These are phyloP conservation scores for Hippocampus barbouri DNA, from an alignment of 2,113 vertebrate genomes.

Conservation along the genomic window DNA sequence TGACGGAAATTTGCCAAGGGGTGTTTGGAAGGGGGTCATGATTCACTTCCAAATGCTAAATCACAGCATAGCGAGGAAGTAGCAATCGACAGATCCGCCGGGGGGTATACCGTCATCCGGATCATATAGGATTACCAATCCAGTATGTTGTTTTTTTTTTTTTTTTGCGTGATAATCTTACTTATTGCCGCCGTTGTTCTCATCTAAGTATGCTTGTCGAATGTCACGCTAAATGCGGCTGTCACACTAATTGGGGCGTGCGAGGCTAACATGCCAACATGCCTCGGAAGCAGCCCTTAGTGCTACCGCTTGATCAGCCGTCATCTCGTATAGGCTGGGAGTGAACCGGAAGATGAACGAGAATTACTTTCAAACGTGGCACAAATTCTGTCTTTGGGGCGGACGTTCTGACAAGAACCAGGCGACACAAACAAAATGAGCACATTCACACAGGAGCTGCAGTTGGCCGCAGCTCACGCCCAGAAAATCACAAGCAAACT, in stretches of 20 bases:
- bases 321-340: conserved; percentile 19
- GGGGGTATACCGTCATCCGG: conserved; percentile 21
- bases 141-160: conserved; percentile 8
- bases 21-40: not conserved
- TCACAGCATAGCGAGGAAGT: conserved; percentile 13
- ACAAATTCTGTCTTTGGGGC: too few species aligned
- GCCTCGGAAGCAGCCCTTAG: conserved; percentile 4
- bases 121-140: conserved; percentile 41
- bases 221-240: conserved; percentile 40
- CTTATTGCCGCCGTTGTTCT: conserved; percentile 43
- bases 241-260: conserved; percentile 34
- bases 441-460: too few species aligned
- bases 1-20: not conserved
- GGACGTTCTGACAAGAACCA: too few species aligned
- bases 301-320: conserved; percentile 47
- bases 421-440: too few species aligned
- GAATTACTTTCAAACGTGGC: not conserved
- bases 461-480: too few species aligned
- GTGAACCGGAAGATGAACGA: conserved; percentile 36
- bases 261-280: conserved; percentile 14
- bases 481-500: too few species aligned
- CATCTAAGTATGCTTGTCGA: conserved; percentile 34
- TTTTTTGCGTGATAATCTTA: conserved; percentile 39
- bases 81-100: conserved; percentile 18
- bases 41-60: conserved; percentile 7